These are phyloP conservation scores for Rhombomys opimus DNA, from an alignment of 2,113 vertebrate species.

Conservation along the genomic window DNA sequence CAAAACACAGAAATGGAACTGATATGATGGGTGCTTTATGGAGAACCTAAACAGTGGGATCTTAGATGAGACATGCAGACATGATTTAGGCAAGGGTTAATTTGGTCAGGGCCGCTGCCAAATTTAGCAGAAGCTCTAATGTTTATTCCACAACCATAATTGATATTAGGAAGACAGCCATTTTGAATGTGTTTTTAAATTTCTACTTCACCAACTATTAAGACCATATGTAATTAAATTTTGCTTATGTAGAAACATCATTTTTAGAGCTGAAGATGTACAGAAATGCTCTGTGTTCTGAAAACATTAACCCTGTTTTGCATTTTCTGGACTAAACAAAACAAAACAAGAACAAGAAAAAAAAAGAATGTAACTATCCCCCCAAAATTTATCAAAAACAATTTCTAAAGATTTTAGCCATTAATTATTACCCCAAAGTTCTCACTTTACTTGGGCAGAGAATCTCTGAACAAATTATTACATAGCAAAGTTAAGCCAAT, in stretches of 20 bases:
- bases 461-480: neutral
- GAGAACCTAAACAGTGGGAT: neutral
- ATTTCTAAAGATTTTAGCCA: neutral
- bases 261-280: neutral
- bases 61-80: neutral
- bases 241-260: neutral
- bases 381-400: neutral
- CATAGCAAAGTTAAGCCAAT: neutral
- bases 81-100: neutral
- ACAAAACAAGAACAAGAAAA: neutral
- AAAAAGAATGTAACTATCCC: no score
- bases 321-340: neutral
- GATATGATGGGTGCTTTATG: neutral
- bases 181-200: neutral
- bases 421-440: no score
- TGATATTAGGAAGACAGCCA: neutral
- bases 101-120: rapidly evolving
- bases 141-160: neutral
- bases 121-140: neutral
- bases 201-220: neutral
- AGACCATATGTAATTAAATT: neutral
- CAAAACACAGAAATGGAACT: neutral
- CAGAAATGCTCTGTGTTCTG: neutral
- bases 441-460: neutral
- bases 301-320: neutral